Evolutionary conservation across 2,888 invertebrate species (phyloP).

Genomic region (Torymus tubicola): DNA sequence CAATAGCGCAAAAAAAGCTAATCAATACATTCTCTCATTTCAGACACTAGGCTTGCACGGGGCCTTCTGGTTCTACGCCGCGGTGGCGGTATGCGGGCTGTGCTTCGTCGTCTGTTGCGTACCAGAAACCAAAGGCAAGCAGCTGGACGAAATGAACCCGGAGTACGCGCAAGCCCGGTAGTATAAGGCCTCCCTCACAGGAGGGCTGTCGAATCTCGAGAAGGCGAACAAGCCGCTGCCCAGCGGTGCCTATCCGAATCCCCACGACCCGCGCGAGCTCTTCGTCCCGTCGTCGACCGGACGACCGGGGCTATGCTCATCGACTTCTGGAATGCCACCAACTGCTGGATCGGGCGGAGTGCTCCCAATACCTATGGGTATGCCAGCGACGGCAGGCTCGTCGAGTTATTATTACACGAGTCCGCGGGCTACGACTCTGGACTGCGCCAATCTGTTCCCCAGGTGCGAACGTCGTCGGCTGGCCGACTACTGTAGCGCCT

Average conservation of each 20-base stretch:
- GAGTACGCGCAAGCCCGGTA: slow-evolving; percentile 79
- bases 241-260: slow-evolving; percentile 70
- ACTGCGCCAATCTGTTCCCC: slow-evolving; percentile 58
- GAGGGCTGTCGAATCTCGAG: slow-evolving; percentile 73
- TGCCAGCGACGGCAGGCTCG: slow-evolving; percentile 3
- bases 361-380: slow-evolving; percentile 34
- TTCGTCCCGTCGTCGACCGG: slow-evolving; percentile 57
- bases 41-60: slow-evolving; percentile 86
- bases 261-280: slow-evolving; percentile 69
- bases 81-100: slow-evolving; percentile 87
- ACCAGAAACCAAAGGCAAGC: slow-evolving; percentile 94
- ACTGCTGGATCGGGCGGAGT: slow-evolving; percentile 64
- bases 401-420: neutral
- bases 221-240: slow-evolving; percentile 72
- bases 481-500: slow-evolving; percentile 69
- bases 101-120: slow-evolving; percentile 91
- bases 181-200: slow-evolving; percentile 76
- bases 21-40: slow-evolving; percentile 41
- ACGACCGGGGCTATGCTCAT: slow-evolving; percentile 24
- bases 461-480: slow-evolving; percentile 62
- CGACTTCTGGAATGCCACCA: slow-evolving; percentile 50
- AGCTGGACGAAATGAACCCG: slow-evolving; percentile 91
- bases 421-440: slow-evolving; percentile 52
- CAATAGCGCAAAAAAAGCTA: no score
- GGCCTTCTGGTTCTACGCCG: slow-evolving; percentile 92